These are phyloP conservation scores for Tachypleus tridentatus DNA, from an alignment of 1,140 invertebrate genomes.

Conservation along the genomic window DNA sequence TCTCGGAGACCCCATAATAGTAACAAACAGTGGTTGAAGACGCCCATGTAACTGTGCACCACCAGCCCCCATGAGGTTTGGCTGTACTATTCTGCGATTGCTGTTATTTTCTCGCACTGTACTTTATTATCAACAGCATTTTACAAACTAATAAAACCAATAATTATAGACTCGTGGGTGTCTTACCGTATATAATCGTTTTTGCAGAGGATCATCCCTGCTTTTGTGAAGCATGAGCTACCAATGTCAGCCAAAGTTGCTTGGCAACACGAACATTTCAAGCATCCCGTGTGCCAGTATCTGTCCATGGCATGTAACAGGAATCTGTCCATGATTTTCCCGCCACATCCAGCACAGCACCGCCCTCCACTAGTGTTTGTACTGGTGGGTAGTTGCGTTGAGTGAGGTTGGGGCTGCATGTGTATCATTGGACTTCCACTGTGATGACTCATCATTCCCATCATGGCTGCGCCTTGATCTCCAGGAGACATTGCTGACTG, in stretches of 20 bases:
- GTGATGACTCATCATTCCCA: no score
- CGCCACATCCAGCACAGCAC: conserved; percentile 43
- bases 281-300: conserved; percentile 82
- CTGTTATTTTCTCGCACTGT: no score
- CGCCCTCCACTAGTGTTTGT: conserved; percentile 16
- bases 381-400: not conserved
- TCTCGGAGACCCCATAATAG: no score
- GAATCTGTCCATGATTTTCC: conserved; percentile 75
- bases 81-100: no score
- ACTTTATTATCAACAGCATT: not conserved
- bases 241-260: conserved; percentile 76
- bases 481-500: no score
- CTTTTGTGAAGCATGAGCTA: conserved; percentile 75
- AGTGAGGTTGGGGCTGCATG: no score
- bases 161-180: not conserved
- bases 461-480: no score
- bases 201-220: conserved; percentile 86
- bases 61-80: no score
- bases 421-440: no score
- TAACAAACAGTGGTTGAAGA: no score
- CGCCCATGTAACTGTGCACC: no score
- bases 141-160: not conserved
- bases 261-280: conserved; percentile 81
- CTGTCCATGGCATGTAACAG: conserved; percentile 75
- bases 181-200: conserved; percentile 82